These are phyloP conservation scores for Sicus ferrugineus DNA, from an alignment of 2,888 invertebrate species.

Conservation along the genomic window DNA sequence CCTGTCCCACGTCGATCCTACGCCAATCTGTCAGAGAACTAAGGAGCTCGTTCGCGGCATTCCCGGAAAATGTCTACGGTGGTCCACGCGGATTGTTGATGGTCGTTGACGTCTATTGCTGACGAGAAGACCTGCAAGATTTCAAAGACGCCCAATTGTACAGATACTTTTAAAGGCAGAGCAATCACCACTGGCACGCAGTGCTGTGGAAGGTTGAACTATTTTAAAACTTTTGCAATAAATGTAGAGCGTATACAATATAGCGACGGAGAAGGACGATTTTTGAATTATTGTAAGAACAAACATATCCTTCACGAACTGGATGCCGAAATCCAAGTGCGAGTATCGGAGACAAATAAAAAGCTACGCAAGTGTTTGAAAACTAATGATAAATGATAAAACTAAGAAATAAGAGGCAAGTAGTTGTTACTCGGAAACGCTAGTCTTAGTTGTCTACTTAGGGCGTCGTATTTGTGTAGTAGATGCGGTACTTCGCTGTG, in stretches of 20 bases:
- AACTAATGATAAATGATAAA: background rate
- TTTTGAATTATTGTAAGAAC: conserved; percentile 20
- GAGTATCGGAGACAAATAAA: background rate
- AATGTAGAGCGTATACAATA: conserved; percentile 7
- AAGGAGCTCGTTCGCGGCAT: no score
- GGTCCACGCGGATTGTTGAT: no score
- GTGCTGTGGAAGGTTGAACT: conserved; percentile 45
- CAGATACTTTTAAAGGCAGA: conserved; percentile 22
- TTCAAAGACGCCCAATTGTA: conserved; percentile 16
- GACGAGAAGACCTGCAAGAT: background rate
- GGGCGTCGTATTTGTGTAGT: conserved; percentile 30
- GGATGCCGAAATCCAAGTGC: conserved; percentile 4
- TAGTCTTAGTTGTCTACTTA: conserved; percentile 21
- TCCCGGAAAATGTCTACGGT: no score
- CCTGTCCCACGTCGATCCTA: no score
- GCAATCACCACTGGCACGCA: conserved; percentile 46
- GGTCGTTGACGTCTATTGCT: background rate
- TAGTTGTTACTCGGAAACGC: conserved; percentile 15
- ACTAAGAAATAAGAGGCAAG: conserved; percentile 15
- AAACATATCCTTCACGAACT: conserved; percentile 25
- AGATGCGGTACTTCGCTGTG: conserved; percentile 14
- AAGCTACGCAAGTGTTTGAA: conserved; percentile 7
- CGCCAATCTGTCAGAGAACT: no score
- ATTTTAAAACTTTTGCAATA: conserved; percentile 31
- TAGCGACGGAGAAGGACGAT: background rate